Percentiles rank a stretch among this genome's conserved stretches.
Evolutionary conservation across 2,888 invertebrate genomes (phyloP).

Genomic region (Eurytoma californica): DNA sequence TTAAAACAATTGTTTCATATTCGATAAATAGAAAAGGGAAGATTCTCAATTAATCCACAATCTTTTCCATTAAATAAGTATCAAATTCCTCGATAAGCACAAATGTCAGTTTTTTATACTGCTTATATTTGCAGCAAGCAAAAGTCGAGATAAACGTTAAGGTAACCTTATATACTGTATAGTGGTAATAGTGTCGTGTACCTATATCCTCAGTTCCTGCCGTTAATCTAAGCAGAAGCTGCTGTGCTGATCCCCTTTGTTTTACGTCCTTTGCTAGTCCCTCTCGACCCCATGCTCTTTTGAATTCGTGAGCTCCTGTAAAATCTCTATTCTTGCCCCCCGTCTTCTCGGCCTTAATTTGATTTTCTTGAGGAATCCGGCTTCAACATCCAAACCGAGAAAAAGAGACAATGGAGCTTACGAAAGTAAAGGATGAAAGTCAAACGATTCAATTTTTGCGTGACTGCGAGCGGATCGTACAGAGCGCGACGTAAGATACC

Average conservation of each 20-base stretch:
- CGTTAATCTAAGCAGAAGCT: constrained; percentile 34
- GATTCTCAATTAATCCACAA: too few species aligned
- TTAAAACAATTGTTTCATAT: too few species aligned
- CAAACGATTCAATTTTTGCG: constrained; percentile 55
- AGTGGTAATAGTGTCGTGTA: too few species aligned
- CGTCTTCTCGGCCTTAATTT: constrained; percentile 17
- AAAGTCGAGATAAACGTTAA: too few species aligned
- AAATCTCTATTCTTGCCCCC: constrained; percentile 40
- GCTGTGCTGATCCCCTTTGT: constrained; percentile 43
- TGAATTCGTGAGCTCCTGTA: constrained; percentile 49
- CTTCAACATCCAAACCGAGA: constrained; percentile 23
- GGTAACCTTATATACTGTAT: too few species aligned
- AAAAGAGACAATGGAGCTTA: background rate
- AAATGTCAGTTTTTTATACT: too few species aligned
- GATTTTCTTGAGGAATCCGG: constrained; percentile 10
- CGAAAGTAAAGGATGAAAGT: constrained; percentile 17
- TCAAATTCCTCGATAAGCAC: too few species aligned
- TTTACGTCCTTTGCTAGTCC: constrained; percentile 10
- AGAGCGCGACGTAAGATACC: constrained; percentile 22
- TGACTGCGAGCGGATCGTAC: constrained; percentile 48
- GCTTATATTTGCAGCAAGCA: too few species aligned
- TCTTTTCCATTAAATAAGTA: too few species aligned
- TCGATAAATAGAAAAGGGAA: too few species aligned
- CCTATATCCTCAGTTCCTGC: background rate
- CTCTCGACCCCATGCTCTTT: constrained; percentile 42